A percentile compares a stretch with the other conserved stretches of the same genome.
These are phyloP conservation scores for Cynaeus angustus DNA, from an alignment of 2,888 invertebrate species.

Conservation along the genomic window DNA sequence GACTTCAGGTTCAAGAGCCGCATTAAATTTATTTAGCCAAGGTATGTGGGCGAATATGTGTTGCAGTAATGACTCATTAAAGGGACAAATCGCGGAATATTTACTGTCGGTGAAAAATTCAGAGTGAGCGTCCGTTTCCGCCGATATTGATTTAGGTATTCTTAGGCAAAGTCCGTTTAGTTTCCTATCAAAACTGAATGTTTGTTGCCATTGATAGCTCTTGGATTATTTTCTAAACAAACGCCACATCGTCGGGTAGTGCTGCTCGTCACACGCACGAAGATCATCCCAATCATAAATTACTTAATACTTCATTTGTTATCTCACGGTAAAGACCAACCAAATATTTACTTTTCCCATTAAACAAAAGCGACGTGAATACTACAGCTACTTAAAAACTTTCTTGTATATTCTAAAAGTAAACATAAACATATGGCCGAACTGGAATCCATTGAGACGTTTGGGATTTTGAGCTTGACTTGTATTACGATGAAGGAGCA, in stretches of 20 bases:
- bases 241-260: conserved; percentile 2
- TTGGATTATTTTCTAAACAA: conserved; percentile 30
- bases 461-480: conserved; percentile 15
- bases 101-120: conserved; percentile 27
- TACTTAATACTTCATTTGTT: conserved; percentile 47
- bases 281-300: conserved; percentile 38
- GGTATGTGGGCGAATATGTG: conserved; percentile 28
- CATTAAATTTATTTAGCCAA: conserved; percentile 36
- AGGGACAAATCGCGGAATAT: conserved; percentile 28
- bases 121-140: not conserved
- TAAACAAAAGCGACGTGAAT: conserved; percentile 43
- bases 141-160: conserved; percentile 25
- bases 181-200: conserved; percentile 30
- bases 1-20: conserved; percentile 35
- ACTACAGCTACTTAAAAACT: conserved; percentile 37
- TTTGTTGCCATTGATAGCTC: conserved; percentile 34
- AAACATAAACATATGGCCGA: conserved; percentile 37
- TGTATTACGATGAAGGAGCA: conserved; percentile 5
- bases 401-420: conserved; percentile 23
- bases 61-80: conserved; percentile 23
- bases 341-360: conserved; percentile 47
- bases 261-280: not conserved
- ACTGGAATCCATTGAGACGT: conserved; percentile 15
- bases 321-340: conserved; percentile 44
- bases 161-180: conserved; percentile 30